Base-by-base conservation (phyloP, 2,888 invertebrate species). In the Melanotus villosus region DNA sequence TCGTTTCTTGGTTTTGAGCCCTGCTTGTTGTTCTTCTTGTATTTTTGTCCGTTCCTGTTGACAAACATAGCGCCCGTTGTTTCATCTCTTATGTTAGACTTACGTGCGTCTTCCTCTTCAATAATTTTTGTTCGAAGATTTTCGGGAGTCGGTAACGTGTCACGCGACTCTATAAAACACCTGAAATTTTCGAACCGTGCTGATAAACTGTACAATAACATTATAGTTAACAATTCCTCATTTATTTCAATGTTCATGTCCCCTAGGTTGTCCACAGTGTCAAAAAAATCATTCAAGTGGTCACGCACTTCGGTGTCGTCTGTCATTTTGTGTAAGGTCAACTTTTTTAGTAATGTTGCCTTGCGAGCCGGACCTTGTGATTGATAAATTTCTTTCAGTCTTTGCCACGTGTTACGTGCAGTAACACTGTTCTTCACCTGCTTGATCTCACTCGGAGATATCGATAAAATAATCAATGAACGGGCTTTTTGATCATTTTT, bases 311-410 rank as follows among this genome's bases (percentile, higher is more conserved):
- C 80, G 0, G 73, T 77, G 1, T 65, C 67, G 12, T 82, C 78
- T 12, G 60, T 34, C 82, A 84, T 83, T 30, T 78, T 77, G 6
- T 77, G 78, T 3, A 82, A 60, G 1, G 78, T 78, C 1, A 84
- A 69, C 34, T 79, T 74, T 57, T 85, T 85, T 10, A 85, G 65
- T 2, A 84, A 67, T 1, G 80, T 83, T 0, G 83, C 84, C 65
- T 84, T 84, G 30, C 81, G 70, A 0, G 83, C 82, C 0, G 83
- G 83, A 1, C 83, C 83, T 47, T 76, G 77, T n/a, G 82, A 84
- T 69, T 26, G 26, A 7, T 26, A 26, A 26, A n/a, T n/a, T n/a
- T n/a, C n/a, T n/a, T n/a, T n/a, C n/a, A n/a, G n/a, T n/a, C n/a
- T n/a, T n/a, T n/a, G 26, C 26, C 26, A 26, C 26, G 7, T 26